Conservation (phyloP, 23 tunicate species). For the Styela plicata region DNA sequence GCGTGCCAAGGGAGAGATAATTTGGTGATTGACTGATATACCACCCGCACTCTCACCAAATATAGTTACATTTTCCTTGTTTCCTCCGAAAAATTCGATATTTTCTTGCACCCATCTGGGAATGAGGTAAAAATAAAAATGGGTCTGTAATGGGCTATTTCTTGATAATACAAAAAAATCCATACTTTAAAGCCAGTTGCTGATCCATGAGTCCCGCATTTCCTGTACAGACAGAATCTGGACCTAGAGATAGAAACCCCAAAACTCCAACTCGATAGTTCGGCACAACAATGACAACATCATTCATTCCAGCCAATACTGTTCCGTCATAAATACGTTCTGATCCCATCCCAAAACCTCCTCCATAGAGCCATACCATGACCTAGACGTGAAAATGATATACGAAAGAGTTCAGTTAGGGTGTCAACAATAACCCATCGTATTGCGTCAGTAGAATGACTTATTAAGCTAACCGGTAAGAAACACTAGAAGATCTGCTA, state of each 20-base stretch:
- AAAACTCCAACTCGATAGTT: slow-evolving; percentile 26
- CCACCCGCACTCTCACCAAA: slow-evolving; percentile 66
- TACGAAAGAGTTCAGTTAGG: too few species aligned
- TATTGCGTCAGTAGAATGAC: too few species aligned
- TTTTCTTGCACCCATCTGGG: slow-evolving; percentile 42
- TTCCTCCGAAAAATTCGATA: slow-evolving; percentile 40
- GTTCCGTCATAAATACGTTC: slow-evolving; percentile 6
- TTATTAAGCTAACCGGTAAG: too few species aligned
- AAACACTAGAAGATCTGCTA: too few species aligned
- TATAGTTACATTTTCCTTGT: slow-evolving; percentile 43
- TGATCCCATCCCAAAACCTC: slow-evolving; percentile 17
- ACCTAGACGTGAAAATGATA: too few species aligned
- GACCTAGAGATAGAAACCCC: slow-evolving; percentile 25
- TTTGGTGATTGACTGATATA: slow-evolving; percentile 35
- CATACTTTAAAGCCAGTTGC: slow-evolving; percentile 9
- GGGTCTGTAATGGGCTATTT: background rate
- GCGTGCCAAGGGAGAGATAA: slow-evolving; percentile 37
- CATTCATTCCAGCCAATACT: slow-evolving; percentile 23
- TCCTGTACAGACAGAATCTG: slow-evolving; percentile 18
- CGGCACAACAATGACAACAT: slow-evolving; percentile 25
- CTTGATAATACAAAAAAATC: too few species aligned
- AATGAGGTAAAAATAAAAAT: background rate
- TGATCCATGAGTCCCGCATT: slow-evolving; percentile 32
- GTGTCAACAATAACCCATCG: too few species aligned
- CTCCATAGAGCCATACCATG: slow-evolving; percentile 37